phyloP scores from a whole-genome alignment of 2,888 invertebrate genomes.

The Amphimallon solstitiale region DNA sequence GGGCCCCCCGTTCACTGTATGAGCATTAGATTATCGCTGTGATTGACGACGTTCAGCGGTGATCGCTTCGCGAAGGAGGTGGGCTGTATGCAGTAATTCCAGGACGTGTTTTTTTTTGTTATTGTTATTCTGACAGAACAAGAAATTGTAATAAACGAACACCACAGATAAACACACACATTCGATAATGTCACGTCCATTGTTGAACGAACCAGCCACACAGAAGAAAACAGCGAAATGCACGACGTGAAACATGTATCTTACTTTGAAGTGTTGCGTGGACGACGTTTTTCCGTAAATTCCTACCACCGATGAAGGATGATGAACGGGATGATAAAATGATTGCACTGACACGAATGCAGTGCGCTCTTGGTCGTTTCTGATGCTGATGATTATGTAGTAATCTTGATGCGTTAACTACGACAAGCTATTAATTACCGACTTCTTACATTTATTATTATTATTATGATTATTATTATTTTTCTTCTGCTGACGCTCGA shows the following conservation, averaged over 20 bases:
- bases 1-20: constrained; percentile 29
- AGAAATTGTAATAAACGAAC: constrained; percentile 8
- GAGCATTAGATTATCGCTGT: constrained; percentile 24
- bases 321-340: too few relatives aligned
- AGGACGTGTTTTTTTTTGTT: constrained; percentile 24
- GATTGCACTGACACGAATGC: too few relatives aligned
- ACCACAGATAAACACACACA: constrained; percentile 15
- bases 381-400: too few relatives aligned
- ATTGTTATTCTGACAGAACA: constrained; percentile 3
- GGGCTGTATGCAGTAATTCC: constrained; percentile 14
- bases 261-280: constrained; percentile 14
- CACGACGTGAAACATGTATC: constrained; percentile 27
- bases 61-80: constrained; percentile 10
- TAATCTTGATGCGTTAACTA: neutral
- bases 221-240: constrained; percentile 24
- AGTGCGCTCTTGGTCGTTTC: too few relatives aligned
- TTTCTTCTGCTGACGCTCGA: constrained; percentile 21
- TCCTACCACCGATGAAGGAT: too few relatives aligned
- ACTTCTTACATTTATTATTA: constrained; percentile 2
- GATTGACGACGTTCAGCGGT: constrained; percentile 18
- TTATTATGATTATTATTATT: too few relatives aligned
- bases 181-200: constrained; percentile 9
- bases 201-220: constrained; percentile 5
- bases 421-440: neutral
- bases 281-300: constrained; percentile 7